phyloP scores from a whole-genome alignment of 2,113 vertebrate genomes.

The Bos taurus region DNA sequence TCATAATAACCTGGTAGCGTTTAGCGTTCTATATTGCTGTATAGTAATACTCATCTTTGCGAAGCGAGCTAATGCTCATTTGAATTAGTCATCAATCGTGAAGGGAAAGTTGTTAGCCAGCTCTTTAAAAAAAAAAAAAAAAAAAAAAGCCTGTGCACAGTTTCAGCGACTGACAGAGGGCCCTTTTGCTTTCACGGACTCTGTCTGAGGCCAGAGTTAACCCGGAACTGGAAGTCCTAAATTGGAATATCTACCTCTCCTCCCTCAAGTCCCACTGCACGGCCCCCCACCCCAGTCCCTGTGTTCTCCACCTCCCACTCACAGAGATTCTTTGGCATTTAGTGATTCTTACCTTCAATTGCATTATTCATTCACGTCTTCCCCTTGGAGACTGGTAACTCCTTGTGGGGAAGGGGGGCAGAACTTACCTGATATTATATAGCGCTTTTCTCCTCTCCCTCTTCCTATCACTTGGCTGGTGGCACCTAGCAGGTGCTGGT shows the following conservation, averaged over 20 bases:
- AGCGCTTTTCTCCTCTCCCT: not conserved
- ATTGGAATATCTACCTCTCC: not conserved
- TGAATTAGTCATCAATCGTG: slow-evolving; percentile 30
- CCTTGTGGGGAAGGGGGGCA: not conserved
- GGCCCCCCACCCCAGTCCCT: too few relatives aligned
- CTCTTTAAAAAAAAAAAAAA: not conserved
- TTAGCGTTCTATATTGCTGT: not conserved
- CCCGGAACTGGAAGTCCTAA: not conserved
- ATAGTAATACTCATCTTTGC: not conserved
- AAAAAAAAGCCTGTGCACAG: not conserved
- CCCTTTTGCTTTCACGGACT: not conserved
- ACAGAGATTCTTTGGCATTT: not conserved
- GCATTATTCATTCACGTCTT: not conserved
- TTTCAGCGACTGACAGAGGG: not conserved
- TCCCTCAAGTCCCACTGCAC: too few relatives aligned
- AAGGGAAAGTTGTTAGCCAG: not conserved
- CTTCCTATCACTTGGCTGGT: not conserved
- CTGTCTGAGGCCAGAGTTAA: not conserved
- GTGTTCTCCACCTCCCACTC: not conserved
- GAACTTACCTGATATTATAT: not conserved
- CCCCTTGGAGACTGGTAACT: not conserved
- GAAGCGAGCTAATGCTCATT: not conserved
- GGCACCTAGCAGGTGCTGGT: not conserved
- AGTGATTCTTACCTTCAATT: not conserved
- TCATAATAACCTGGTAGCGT: not conserved